Evolutionary conservation across 1,140 invertebrate species (phyloP), one percentile per base, ranked within the genome.

Genomic region (Cyclargus thomasi): DNA sequence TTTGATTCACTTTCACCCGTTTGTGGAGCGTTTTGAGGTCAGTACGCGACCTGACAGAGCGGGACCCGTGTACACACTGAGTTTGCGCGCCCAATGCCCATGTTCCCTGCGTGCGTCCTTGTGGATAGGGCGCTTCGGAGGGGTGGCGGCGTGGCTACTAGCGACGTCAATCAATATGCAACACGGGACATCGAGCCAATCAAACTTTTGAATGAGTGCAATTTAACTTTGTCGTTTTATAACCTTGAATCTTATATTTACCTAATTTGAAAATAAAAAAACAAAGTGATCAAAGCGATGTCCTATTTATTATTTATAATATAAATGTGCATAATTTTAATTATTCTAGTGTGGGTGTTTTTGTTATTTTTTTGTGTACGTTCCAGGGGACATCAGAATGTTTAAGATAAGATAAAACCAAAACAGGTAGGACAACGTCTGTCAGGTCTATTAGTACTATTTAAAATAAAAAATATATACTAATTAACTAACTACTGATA

Each of bases 121-220:
- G 83, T 73, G 79, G 78, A 85, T 82, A 85, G 84, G 87, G 85
- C 78, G 83, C 81, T 78, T 81, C 75, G 64, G 78, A 80, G 79
- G 82, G 85, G 85, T 88, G 85, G 85, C 86, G 83, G 82, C 85
- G 77, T 82, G 71, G 82, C 72, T 85, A 76, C 81, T 83, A 80
- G 83, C 81, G 73, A 82, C 75, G 81, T 86, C 87, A 90, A 90
- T 90, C 87, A 90, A 90, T 90, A 90, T 85, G 79, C 79, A 80
- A 85, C 84, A 86, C 85, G 82, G 81, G 79, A 80, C 47, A 55
- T 35, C 63, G 17, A 23, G 64, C 21, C 22, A 65, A 65, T 65
- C 64, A 65, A 65, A 53, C 47, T 53, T 53, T 65, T 65, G 64
- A 65, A 64, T 64, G 63, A 47, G 29, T 65, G 8, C 22, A 65